Evolutionary conservation across 2,888 invertebrate genomes (phyloP).

Genomic region (Ypsolopha sequella): DNA sequence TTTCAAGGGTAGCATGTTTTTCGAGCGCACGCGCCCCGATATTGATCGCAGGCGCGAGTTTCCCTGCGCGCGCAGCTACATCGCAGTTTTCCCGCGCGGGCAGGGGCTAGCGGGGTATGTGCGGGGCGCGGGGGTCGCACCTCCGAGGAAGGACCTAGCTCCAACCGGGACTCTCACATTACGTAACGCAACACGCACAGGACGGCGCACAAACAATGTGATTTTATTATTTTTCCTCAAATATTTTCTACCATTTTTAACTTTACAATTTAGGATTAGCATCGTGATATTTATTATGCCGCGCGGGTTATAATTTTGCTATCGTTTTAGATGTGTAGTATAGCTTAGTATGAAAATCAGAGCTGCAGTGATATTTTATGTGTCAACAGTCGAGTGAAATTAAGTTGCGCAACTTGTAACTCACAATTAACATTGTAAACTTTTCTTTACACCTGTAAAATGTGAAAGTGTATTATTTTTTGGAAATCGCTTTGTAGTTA

Average conservation of each 20-base stretch:
- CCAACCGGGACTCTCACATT: constrained; percentile 53
- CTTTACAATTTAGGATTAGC: constrained; percentile 64
- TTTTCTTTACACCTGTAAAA: too few relatives aligned
- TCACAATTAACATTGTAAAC: too few relatives aligned
- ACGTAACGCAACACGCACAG: constrained; percentile 69
- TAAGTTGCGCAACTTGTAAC: constrained; percentile 12
- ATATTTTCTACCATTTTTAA: constrained; percentile 60
- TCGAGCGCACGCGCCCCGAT: too few relatives aligned
- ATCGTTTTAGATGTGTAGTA: constrained; percentile 43
- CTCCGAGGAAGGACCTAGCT: constrained; percentile 15
- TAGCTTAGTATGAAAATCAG: constrained; percentile 15
- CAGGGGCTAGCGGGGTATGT: constrained; percentile 1
- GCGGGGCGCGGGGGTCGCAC: constrained; percentile 12
- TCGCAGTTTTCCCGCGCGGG: constrained; percentile 10
- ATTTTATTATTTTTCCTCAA: constrained; percentile 56
- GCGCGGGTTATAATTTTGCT: constrained; percentile 38
- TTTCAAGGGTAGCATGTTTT: too few relatives aligned
- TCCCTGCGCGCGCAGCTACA: constrained; percentile 1
- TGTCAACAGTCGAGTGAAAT: too few relatives aligned
- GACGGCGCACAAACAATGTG: constrained; percentile 70
- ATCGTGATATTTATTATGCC: constrained; percentile 47
- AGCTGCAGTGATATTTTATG: constrained; percentile 28
- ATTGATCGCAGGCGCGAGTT: too few relatives aligned
- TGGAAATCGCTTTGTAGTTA: too few relatives aligned
- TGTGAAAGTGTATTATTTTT: too few relatives aligned